Conservation (phyloP, 2,113 vertebrate species). For the Pluvianellus socialis region DNA sequence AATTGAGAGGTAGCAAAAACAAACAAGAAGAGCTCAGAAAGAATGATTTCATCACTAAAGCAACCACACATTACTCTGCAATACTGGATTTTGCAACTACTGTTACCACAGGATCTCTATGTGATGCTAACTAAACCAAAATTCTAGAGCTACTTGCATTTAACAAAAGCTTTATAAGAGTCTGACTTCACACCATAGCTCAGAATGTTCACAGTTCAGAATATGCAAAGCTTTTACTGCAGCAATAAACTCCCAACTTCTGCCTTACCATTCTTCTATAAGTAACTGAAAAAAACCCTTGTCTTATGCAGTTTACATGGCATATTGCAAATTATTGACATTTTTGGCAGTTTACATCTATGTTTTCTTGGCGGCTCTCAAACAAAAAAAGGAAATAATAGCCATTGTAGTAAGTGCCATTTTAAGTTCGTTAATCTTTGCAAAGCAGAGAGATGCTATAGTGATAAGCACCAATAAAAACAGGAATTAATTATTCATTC, state of each 20-base stretch:
- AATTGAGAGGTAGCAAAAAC: background rate
- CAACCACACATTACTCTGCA: background rate
- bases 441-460: background rate
- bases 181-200: background rate
- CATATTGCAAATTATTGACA: background rate
- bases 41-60: background rate
- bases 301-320: background rate
- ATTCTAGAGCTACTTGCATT: background rate
- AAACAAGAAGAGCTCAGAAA: background rate
- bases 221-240: background rate
- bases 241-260: background rate
- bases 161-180: background rate
- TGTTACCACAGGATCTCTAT: background rate
- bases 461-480: background rate
- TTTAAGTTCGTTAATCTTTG: background rate
- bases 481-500: slow-evolving; percentile 7
- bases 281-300: background rate
- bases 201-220: background rate
- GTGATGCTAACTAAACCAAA: background rate
- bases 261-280: background rate
- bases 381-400: background rate
- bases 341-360: background rate
- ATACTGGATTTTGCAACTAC: background rate
- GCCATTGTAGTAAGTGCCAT: background rate
- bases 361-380: background rate